Conservation (phyloP, 2,888 invertebrate genomes). For the Fragum sueziense region DNA sequence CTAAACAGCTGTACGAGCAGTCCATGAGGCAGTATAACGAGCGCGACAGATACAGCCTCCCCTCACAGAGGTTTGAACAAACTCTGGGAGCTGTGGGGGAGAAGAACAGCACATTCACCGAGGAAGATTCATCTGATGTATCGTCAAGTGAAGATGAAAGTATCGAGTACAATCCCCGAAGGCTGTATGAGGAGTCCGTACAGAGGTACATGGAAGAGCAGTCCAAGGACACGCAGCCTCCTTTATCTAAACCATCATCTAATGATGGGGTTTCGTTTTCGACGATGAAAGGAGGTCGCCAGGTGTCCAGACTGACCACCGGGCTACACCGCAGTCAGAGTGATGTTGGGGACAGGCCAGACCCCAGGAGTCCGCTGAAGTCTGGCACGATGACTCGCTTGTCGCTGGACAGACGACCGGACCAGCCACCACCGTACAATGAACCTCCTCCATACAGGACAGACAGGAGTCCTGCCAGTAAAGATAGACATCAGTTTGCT, state of each 20-base stretch:
- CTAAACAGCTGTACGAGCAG: constrained; percentile 75
- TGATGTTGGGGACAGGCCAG: constrained; percentile 53
- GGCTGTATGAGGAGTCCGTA: constrained; percentile 76
- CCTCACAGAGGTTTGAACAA: constrained; percentile 54
- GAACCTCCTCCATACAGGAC: constrained; percentile 60
- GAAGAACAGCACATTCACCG: constrained; percentile 35
- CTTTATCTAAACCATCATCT: constrained; percentile 44
- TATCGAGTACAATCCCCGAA: constrained; percentile 59
- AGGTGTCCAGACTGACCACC: neutral
- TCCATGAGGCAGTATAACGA: constrained; percentile 68
- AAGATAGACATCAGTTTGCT: constrained; percentile 61
- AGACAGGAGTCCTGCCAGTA: constrained; percentile 61
- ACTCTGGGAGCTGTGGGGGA: constrained; percentile 51
- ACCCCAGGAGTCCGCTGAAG: constrained; percentile 27
- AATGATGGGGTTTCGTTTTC: constrained; percentile 45
- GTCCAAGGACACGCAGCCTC: constrained; percentile 29
- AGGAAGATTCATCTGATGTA: constrained; percentile 37
- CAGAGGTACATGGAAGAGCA: constrained; percentile 64
- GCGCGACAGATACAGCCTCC: constrained; percentile 41
- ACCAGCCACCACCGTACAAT: constrained; percentile 56
- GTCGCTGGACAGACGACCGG: constrained; percentile 17
- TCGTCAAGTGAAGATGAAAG: constrained; percentile 54
- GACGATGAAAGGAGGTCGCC: constrained; percentile 42
- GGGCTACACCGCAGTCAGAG: constrained; percentile 60
- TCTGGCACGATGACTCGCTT: constrained; percentile 28